A percentile compares a stretch with the other conserved stretches of the same genome.
These are phyloP conservation scores for Phaetusa simplex DNA, from an alignment of 2,113 vertebrate genomes.

Conservation along the genomic window DNA sequence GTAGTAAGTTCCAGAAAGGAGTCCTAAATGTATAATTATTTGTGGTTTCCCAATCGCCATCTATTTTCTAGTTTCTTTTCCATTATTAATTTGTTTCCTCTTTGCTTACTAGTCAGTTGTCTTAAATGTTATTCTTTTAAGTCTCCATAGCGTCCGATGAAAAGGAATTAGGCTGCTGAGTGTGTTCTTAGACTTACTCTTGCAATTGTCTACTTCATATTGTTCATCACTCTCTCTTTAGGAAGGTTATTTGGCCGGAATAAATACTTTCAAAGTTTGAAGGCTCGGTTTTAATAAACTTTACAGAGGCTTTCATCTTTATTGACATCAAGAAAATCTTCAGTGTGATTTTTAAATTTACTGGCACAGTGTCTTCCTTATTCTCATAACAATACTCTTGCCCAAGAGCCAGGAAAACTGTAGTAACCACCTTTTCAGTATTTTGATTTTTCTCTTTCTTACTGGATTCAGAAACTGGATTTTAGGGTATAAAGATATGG, in stretches of 20 bases:
- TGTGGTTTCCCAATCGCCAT: background rate
- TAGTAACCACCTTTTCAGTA: background rate
- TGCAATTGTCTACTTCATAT: constrained; percentile 1
- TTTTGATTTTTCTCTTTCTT: background rate
- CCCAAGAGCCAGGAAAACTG: background rate
- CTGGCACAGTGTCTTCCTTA: background rate
- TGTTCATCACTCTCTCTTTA: background rate
- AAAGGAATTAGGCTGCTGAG: constrained; percentile 4
- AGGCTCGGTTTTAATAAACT: background rate
- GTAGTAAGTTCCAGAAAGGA: background rate
- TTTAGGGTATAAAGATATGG: background rate
- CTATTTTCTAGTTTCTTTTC: background rate
- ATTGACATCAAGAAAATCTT: background rate
- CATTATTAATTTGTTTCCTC: background rate
- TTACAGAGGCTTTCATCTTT: background rate
- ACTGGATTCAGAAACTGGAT: background rate
- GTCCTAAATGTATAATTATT: background rate
- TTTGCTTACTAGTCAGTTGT: background rate
- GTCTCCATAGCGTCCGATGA: background rate
- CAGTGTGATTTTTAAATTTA: background rate
- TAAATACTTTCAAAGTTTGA: background rate
- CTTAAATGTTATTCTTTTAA: background rate
- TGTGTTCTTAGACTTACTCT: background rate
- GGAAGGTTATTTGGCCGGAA: background rate
- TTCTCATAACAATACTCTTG: background rate